Percentiles rank a stretch among this genome's conserved stretches.
Evolutionary conservation across 92 coral and sea anemone genomes (phyloP).

Genomic region (Micromussa lordhowensis): DNA sequence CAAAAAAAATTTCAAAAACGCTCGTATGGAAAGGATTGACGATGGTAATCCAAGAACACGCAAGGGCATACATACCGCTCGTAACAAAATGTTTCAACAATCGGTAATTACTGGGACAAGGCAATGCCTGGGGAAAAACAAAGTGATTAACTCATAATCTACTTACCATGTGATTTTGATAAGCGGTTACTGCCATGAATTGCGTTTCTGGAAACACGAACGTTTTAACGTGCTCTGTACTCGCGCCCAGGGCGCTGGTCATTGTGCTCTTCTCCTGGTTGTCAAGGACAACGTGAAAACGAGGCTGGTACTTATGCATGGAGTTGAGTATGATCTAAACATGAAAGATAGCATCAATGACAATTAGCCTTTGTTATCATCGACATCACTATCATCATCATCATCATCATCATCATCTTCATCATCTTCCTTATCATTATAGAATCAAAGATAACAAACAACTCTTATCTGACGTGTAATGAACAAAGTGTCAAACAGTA

Average conservation of each 20-base stretch:
- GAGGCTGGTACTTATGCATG: constrained; percentile 99
- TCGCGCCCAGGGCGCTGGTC: constrained; percentile 72
- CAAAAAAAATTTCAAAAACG: not conserved
- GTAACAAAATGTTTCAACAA: not conserved
- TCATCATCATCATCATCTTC: not conserved
- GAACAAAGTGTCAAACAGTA: not conserved
- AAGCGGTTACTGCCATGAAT: constrained; percentile 99
- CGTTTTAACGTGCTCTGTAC: constrained; percentile 84
- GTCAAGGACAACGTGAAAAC: constrained; percentile 94
- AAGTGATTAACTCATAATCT: not conserved
- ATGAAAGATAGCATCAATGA: constrained; percentile 1
- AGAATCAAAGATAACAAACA: not conserved
- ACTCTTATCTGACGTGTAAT: not conserved
- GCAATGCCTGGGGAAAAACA: not conserved
- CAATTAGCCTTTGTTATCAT: not conserved
- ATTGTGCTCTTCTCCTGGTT: constrained; percentile 72
- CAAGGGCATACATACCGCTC: not conserved
- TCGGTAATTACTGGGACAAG: not conserved
- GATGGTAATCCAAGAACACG: not conserved
- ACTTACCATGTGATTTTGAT: constrained; percentile 98
- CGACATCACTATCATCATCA: not conserved
- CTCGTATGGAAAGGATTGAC: not conserved
- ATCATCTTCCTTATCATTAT: not conserved
- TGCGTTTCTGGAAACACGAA: constrained; percentile 96
- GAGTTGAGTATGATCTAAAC: constrained; percentile 94